phyloP scores from a whole-genome alignment of 2,113 vertebrate species.

The Myocastor coypus region DNA sequence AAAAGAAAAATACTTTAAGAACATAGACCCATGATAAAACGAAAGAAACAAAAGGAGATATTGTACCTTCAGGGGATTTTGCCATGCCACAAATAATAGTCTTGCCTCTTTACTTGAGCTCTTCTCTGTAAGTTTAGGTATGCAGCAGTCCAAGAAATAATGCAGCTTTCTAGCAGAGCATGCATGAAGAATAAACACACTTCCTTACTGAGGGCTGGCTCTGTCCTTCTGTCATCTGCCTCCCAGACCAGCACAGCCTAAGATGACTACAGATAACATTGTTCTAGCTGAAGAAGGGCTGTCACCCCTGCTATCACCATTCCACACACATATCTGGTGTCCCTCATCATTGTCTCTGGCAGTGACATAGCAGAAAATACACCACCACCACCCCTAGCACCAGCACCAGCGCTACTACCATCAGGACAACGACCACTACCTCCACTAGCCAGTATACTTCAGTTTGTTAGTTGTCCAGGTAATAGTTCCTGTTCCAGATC shows the following conservation, averaged over 20 bases:
- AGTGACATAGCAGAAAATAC: background rate
- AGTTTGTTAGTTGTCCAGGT: too few relatives aligned
- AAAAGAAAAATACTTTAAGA: background rate
- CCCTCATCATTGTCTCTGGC: background rate
- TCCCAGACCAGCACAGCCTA: background rate
- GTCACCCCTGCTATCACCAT: background rate
- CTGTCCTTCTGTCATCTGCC: background rate
- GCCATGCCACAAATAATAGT: background rate
- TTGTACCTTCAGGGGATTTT: background rate
- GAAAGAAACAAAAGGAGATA: background rate
- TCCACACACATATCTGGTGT: background rate
- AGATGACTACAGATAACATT: background rate
- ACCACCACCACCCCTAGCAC: too few relatives aligned
- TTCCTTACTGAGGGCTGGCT: background rate
- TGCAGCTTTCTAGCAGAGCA: background rate
- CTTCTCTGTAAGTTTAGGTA: background rate
- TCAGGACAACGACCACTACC: too few relatives aligned
- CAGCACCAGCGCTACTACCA: too few relatives aligned
- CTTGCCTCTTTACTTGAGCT: background rate
- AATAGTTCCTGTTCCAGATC: too few relatives aligned
- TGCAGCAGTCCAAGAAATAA: background rate
- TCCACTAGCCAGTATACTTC: too few relatives aligned
- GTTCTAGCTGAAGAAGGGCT: background rate
- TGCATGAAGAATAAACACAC: too few relatives aligned
- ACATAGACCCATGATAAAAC: background rate